Base-by-base conservation (phyloP, 53 echinoderm and acorn worm species). In the Henricia sp. region DNA sequence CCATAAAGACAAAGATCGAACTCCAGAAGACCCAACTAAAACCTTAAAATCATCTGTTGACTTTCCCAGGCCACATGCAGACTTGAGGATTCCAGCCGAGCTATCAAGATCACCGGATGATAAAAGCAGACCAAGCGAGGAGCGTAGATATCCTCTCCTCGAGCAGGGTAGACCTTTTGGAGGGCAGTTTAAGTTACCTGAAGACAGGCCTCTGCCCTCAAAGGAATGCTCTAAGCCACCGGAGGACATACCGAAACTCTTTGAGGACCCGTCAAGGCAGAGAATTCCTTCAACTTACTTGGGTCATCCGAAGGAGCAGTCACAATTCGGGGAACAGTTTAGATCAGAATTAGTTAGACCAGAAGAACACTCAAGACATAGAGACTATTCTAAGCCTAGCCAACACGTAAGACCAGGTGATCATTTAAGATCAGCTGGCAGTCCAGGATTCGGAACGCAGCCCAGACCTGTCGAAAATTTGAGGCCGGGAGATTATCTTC, bases 61-160 rank as follows among this genome's bases (percentile, higher is more conserved):
- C 3, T 77, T 41, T 62, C 32, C 46, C 46, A 77, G 80, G 38
- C 32, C 57, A n/a, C 64, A 63, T 32, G 0, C 63, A 34, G 80
- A 80, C 30, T 64, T 50, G 2, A 80, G 80, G 41, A 8, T 80
- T 32, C 27, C 80, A 50, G 48, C 33, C 13, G 80, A 62, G 14
- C 48, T 28, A 21, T 48, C 51, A 20, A 30, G 46, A 34, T 63
- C 46, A 21, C 50, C 60, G 23, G 80, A 32, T 4, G 80, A 80
- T 30, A 80, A 80, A 12, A 42, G 33, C 21, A 62, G 26, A 40
- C 50, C 46, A 62, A 64, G 63, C 24, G n/a, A 35, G 19, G 80
- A 80, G 23, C 80, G 43, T 62, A 63, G 80, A 2, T 80, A 80
- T 21, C 80, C 80, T 20, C 62, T 80, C 6, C n/a, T 80, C 14